Conservation (phyloP, 2,797 vertebrate species). For the Harpagifer antarcticus region DNA sequence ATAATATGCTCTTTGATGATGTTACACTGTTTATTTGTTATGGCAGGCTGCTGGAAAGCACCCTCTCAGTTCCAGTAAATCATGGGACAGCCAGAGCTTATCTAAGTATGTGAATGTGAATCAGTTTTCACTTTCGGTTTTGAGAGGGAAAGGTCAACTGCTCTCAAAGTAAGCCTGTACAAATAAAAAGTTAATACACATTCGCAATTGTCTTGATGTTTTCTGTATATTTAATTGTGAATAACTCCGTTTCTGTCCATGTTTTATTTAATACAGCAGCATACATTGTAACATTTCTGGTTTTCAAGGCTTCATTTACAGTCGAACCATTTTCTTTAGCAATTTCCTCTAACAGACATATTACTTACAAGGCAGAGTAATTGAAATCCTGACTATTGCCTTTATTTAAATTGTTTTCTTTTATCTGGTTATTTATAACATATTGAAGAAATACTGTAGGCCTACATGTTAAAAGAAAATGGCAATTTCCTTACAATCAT, state of each 20-base stretch:
- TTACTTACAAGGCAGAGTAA: not conserved
- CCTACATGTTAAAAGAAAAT: not conserved
- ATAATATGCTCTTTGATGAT: too few relatives aligned
- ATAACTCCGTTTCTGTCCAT: not conserved
- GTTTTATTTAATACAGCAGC: not conserved
- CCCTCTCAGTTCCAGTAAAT: constrained; percentile 6
- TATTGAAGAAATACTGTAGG: not conserved
- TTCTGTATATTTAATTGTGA: not conserved
- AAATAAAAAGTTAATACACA: constrained; percentile 7
- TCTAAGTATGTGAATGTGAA: not conserved
- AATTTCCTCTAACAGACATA: not conserved
- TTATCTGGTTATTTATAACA: not conserved
- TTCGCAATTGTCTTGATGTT: not conserved
- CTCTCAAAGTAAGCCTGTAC: not conserved
- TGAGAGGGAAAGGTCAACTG: not conserved
- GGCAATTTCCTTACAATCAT: not conserved
- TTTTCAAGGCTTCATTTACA: not conserved
- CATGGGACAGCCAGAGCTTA: not conserved
- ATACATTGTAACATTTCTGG: not conserved
- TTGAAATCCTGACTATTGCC: not conserved
- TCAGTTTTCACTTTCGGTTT: constrained; percentile 10
- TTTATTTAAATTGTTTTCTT: not conserved
- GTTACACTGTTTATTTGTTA: not conserved
- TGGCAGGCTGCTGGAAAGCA: not conserved
- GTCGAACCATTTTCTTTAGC: not conserved